These are phyloP conservation scores for Ferrisia virgata DNA, from an alignment of 2,888 invertebrate genomes.

Conservation along the genomic window DNA sequence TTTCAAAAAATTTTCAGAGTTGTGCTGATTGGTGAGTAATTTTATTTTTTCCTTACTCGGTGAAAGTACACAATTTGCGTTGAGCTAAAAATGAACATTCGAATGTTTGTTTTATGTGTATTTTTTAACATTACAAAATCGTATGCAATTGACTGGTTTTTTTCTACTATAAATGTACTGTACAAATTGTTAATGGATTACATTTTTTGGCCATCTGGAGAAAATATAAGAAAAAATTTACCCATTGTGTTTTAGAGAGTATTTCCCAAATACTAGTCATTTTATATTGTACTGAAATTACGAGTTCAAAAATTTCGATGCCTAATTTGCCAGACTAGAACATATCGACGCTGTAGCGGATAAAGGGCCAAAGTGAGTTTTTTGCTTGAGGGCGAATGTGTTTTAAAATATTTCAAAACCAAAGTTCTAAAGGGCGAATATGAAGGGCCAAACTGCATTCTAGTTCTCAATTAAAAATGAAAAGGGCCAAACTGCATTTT, in stretches of 20 bases:
- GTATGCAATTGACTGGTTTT: not conserved
- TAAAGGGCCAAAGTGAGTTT: too few species aligned
- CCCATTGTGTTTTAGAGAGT: not conserved
- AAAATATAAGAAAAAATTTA: not conserved
- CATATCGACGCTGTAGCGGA: not conserved
- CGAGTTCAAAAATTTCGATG: slow-evolving; percentile 16
- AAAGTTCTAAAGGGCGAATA: too few species aligned
- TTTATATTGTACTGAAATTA: slow-evolving; percentile 38
- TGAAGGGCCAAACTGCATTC: too few species aligned
- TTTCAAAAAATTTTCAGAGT: too few species aligned
- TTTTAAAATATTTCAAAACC: too few species aligned
- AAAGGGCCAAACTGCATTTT: too few species aligned
- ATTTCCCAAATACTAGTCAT: slow-evolving; percentile 27
- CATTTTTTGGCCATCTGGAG: slow-evolving; percentile 12
- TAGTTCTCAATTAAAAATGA: too few species aligned
- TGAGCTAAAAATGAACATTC: not conserved
- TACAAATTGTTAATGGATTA: slow-evolving; percentile 1
- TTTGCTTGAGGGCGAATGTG: too few species aligned
- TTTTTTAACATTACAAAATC: not conserved
- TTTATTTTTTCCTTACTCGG: too few species aligned
- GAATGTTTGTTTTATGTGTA: not conserved
- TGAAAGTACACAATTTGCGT: too few species aligned
- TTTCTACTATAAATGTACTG: not conserved
- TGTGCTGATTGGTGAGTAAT: too few species aligned
- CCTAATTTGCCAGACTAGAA: not conserved